Evolutionary conservation across 37 sponge, comb jelly and placozoan genomes (phyloP).

Genomic region (Chondrilla cf. caribensis): DNA sequence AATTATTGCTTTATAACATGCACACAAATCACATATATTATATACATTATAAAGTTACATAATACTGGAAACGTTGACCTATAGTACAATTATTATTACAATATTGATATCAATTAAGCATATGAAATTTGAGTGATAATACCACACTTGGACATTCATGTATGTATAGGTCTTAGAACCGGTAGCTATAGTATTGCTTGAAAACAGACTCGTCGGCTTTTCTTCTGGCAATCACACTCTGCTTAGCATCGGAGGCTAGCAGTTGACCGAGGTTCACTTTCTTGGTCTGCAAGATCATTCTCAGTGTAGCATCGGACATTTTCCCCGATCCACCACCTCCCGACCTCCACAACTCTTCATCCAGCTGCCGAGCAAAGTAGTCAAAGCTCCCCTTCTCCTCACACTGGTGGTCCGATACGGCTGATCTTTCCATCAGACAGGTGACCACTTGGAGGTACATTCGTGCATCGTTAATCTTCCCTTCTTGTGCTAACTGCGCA

Average conservation of each 20-base stretch:
- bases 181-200: conserved; percentile 84
- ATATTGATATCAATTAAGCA: too few species aligned
- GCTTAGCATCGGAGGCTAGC: conserved; percentile 79
- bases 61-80: too few species aligned
- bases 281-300: conserved; percentile 69
- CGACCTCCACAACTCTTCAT: conserved; percentile 47
- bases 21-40: too few species aligned
- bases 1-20: too few species aligned
- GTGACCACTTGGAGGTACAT: conserved; percentile 63
- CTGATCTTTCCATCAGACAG: conserved; percentile 64
- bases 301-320: conserved; percentile 54
- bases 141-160: too few species aligned
- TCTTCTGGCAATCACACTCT: conserved; percentile 56
- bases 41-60: too few species aligned
- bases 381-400: conserved; percentile 83
- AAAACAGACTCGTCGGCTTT: conserved; percentile 65
- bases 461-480: conserved; percentile 70
- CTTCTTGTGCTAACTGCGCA: conserved; percentile 71
- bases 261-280: conserved; percentile 76
- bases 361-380: conserved; percentile 50
- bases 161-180: too few species aligned
- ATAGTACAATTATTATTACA: too few species aligned
- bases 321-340: conserved; percentile 31
- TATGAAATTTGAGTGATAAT: too few species aligned
- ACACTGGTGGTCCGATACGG: conserved; percentile 68